Evolutionary conservation across 2,888 invertebrate species (phyloP), one percentile per base, ranked within the genome.

Genomic region (Philopedon plagiatum): DNA sequence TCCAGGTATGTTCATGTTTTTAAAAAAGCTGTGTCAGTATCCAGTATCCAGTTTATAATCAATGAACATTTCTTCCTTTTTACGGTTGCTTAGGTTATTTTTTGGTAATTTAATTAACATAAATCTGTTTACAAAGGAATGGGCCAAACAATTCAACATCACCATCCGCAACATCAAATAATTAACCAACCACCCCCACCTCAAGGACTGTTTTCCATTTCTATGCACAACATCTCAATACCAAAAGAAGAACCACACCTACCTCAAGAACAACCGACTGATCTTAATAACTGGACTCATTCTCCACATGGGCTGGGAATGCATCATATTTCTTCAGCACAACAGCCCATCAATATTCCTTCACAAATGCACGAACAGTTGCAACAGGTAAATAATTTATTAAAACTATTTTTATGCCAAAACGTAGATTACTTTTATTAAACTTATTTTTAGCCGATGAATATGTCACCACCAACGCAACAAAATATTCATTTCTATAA

Each of bases 81-180:
- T n/a, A n/a, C n/a, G n/a, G n/a, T n/a, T n/a, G n/a, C n/a, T n/a
- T n/a, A n/a, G n/a, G n/a, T n/a, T n/a, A n/a, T n/a, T n/a, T n/a
- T n/a, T n/a, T n/a, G n/a, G n/a, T n/a, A n/a, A n/a, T n/a, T n/a
- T n/a, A n/a, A n/a, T n/a, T n/a, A n/a, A 80, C 54, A 80, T 4
- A 49, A 49, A 49, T 7, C 2, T 34, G 18, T 41, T 41, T 19
- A 19, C 7, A 19, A 1, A 70, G 70, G 49, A n/a, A 51, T 84
- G 15, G 80, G 85, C 70, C 89, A 89, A 79, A 91, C 91, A 11
- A 90, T 92, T 78, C 91, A 92, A 77, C 92, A 92, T 84, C 91
- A 91, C 85, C 91, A 91, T 56, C 87, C 90, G 51, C 87, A 87
- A 86, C 90, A 90, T 84, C 89, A 76, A 87, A 89, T 88, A 87